Evolutionary conservation across 2,888 invertebrate genomes (phyloP).

Genomic region (Eristalis intricaria): DNA sequence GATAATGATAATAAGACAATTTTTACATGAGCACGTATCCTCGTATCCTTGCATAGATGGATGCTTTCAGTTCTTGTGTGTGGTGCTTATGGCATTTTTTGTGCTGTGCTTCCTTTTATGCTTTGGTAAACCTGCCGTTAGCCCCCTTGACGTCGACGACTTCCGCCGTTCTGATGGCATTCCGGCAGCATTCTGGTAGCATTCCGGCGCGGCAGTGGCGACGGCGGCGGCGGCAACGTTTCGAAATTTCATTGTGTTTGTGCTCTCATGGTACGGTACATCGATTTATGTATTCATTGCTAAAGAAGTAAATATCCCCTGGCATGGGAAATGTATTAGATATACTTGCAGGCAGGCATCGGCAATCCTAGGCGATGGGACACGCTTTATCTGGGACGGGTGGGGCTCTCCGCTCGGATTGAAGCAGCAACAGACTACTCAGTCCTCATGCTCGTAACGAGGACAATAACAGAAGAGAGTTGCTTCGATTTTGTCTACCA

Average conservation of each 20-base stretch:
- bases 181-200: background rate
- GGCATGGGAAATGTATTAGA: slow-evolving; percentile 47
- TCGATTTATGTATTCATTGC: slow-evolving; percentile 66
- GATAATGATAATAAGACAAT: slow-evolving; percentile 72
- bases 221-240: background rate
- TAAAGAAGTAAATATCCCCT: slow-evolving; percentile 60
- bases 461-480: slow-evolving; percentile 52
- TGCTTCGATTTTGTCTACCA: slow-evolving; percentile 34
- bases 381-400: slow-evolving; percentile 13
- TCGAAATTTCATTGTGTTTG: slow-evolving; percentile 52
- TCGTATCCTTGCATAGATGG: slow-evolving; percentile 60
- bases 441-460: background rate
- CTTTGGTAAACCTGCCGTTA: slow-evolving; percentile 1
- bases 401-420: background rate
- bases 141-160: background rate
- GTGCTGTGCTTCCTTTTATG: background rate
- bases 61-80: slow-evolving; percentile 60
- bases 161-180: background rate
- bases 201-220: background rate
- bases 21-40: slow-evolving; percentile 71
- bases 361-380: background rate
- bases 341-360: slow-evolving; percentile 29
- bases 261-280: slow-evolving; percentile 55
- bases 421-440: slow-evolving; percentile 16
- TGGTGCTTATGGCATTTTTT: slow-evolving; percentile 30